These are phyloP conservation scores for Trichomalopsis sarcophagae DNA, from an alignment of 1,140 invertebrate species.

Conservation along the genomic window DNA sequence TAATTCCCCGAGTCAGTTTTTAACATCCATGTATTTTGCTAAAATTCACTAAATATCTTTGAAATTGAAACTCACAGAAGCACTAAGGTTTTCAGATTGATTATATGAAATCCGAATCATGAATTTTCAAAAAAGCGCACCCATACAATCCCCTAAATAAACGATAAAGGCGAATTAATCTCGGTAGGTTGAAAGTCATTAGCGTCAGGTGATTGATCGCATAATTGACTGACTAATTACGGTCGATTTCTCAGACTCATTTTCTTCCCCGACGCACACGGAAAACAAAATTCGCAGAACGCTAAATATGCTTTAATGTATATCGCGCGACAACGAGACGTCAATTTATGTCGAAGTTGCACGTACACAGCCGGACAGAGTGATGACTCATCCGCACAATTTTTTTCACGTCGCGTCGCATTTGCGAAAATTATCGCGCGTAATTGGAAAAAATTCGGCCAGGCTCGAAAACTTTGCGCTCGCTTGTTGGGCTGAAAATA, in stretches of 20 bases:
- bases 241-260: slow-evolving; percentile 13
- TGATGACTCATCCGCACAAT: neutral
- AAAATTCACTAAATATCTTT: no score
- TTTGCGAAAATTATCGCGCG: neutral
- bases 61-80: no score
- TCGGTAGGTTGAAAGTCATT: neutral
- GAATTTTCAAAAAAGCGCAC: no score
- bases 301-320: slow-evolving; percentile 23
- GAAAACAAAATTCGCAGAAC: neutral
- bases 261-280: neutral
- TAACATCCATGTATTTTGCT: no score
- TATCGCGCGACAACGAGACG: neutral
- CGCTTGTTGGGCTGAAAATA: no score
- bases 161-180: neutral
- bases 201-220: neutral
- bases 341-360: neutral
- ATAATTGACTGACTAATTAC: slow-evolving; percentile 4
- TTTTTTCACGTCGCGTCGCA: neutral
- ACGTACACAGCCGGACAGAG: neutral
- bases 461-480: neutral
- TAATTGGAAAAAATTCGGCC: neutral
- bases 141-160: no score
- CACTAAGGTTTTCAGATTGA: no score
- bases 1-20: no score
- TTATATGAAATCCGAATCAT: no score